These are phyloP conservation scores for Ctenicera cuprea DNA, from an alignment of 2,888 invertebrate species.

Conservation along the genomic window DNA sequence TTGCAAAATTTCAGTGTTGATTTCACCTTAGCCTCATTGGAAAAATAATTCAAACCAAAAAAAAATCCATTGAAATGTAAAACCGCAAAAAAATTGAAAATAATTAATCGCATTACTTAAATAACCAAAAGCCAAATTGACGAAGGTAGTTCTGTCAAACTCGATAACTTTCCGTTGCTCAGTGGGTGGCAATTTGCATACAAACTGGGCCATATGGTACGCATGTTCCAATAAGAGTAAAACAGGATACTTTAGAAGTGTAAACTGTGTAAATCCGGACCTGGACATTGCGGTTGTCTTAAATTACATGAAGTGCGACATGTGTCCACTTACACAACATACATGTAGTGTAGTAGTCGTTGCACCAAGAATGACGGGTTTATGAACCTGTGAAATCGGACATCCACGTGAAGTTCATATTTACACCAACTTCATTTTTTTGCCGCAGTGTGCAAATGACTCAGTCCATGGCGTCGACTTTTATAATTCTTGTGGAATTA, in stretches of 20 bases:
- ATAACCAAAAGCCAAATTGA: background rate
- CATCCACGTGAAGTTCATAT: slow-evolving; percentile 40
- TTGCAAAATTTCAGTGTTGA: background rate
- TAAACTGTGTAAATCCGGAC: slow-evolving; percentile 48
- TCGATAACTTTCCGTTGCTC: background rate
- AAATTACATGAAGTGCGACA: slow-evolving; percentile 49
- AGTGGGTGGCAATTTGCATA: slow-evolving; percentile 27
- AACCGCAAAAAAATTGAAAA: background rate
- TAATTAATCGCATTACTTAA: background rate
- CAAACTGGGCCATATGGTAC: slow-evolving; percentile 14
- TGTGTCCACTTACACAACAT: slow-evolving; percentile 42
- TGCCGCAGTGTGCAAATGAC: slow-evolving; percentile 33
- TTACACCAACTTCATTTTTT: slow-evolving; percentile 30
- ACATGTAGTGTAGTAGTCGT: slow-evolving; percentile 36
- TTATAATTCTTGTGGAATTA: slow-evolving; percentile 6
- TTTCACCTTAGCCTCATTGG: background rate
- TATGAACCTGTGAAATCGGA: slow-evolving; percentile 52
- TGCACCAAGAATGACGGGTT: slow-evolving; percentile 41
- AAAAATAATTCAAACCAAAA: too few relatives aligned
- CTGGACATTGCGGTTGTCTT: slow-evolving; percentile 44
- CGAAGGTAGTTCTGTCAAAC: background rate
- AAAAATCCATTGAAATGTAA: too few relatives aligned
- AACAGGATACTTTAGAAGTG: slow-evolving; percentile 16
- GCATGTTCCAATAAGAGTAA: slow-evolving; percentile 1
- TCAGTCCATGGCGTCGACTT: background rate